phyloP scores from a whole-genome alignment of 2,113 vertebrate species.

The Nycticebus coucang region DNA sequence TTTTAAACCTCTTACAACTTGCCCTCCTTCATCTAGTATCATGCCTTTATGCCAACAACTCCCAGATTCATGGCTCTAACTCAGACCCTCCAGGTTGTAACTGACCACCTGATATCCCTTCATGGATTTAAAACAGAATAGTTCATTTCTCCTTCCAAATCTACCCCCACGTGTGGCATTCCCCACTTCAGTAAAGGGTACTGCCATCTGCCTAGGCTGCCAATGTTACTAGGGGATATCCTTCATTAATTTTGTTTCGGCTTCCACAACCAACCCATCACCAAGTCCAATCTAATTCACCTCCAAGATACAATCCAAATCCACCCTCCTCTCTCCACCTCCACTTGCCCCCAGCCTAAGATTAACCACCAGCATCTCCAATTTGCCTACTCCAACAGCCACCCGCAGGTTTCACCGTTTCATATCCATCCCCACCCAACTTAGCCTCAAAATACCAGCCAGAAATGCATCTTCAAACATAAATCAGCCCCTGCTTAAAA shows the following conservation, averaged over 20 bases:
- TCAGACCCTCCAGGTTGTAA: neutral
- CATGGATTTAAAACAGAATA: neutral
- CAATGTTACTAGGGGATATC: neutral
- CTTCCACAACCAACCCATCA: neutral
- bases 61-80: neutral
- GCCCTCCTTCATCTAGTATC: neutral
- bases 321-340: neutral
- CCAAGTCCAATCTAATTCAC: neutral
- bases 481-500: neutral
- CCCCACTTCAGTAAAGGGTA: neutral
- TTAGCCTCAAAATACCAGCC: neutral
- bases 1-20: neutral
- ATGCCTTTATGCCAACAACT: rapidly evolving
- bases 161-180: neutral
- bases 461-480: neutral
- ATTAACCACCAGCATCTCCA: neutral
- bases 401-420: neutral
- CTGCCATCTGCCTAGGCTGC: neutral
- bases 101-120: neutral
- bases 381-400: neutral
- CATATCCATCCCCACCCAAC: no score
- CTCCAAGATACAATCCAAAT: neutral
- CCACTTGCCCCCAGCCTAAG: neutral
- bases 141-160: neutral
- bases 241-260: neutral